Evolutionary conservation across 1,140 invertebrate species (phyloP).

Genomic region (Rhopalosiphum padi): DNA sequence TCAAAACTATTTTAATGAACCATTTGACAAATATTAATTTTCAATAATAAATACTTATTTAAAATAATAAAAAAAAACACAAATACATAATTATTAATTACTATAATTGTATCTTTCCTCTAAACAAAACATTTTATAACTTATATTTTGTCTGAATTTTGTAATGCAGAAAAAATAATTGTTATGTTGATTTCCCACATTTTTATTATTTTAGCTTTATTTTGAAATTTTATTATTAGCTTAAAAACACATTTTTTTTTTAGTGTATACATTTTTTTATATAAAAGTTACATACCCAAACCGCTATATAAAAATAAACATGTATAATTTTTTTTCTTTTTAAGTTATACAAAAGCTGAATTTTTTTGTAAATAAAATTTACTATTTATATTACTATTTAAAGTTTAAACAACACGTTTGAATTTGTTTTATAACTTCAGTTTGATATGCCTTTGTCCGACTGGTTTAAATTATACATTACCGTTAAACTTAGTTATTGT

Average conservation of each 20-base stretch:
- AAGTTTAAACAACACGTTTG: conserved; percentile 43
- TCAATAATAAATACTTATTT: conserved; percentile 17
- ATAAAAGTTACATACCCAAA: conserved; percentile 42
- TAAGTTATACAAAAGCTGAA: conserved; percentile 56
- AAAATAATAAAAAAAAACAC: background rate
- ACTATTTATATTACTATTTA: conserved; percentile 58
- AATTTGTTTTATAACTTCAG: conserved; percentile 40
- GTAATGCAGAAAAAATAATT: conserved; percentile 52
- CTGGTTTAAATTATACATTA: conserved; percentile 37
- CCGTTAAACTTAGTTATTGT: background rate
- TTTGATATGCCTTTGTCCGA: background rate
- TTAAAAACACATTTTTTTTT: conserved; percentile 54
- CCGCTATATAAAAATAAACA: conserved; percentile 54
- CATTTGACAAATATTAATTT: conserved; percentile 51
- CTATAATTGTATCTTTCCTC: conserved; percentile 47
- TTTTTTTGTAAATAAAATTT: conserved; percentile 58
- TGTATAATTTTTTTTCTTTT: conserved; percentile 55
- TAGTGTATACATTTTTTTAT: conserved; percentile 55
- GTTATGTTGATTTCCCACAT: conserved; percentile 55
- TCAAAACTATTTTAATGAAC: conserved; percentile 44
- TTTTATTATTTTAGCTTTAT: conserved; percentile 57
- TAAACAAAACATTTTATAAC: conserved; percentile 54
- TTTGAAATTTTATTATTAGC: conserved; percentile 56
- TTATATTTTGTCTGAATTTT: conserved; percentile 51
- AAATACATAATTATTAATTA: conserved; percentile 45